Percentiles rank a stretch among this genome's conserved stretches.
Evolutionary conservation across 2,888 invertebrate genomes (phyloP).

Genomic region (Fragum fragum): DNA sequence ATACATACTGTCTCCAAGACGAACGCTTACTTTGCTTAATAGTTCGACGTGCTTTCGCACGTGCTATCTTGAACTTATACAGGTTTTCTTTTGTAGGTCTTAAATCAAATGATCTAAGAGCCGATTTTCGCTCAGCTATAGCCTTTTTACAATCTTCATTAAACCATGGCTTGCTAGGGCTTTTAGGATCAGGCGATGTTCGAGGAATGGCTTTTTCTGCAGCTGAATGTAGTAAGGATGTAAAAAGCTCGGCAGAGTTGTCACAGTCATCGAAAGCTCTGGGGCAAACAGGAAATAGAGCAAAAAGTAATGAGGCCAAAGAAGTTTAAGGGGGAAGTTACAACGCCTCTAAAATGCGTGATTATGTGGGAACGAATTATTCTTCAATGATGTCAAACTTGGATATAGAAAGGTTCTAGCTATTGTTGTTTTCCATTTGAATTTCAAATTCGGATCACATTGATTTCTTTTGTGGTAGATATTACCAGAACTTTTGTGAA

Average conservation of each 20-base stretch:
- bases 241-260: background rate
- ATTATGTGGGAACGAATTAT: no score
- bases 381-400: no score
- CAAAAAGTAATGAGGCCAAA: no score
- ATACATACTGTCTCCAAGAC: constrained; percentile 19
- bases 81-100: background rate
- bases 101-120: background rate
- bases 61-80: background rate
- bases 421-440: no score
- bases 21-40: background rate
- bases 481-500: no score
- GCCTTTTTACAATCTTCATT: constrained; percentile 15
- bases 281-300: no score
- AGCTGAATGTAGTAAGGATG: background rate
- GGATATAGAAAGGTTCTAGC: no score
- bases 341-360: no score
- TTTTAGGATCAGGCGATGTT: background rate
- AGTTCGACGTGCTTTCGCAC: constrained; percentile 11
- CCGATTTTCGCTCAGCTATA: background rate
- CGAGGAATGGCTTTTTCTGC: background rate
- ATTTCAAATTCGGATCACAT: no score
- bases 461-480: no score
- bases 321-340: no score
- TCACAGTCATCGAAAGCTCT: constrained; percentile 8
- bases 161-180: constrained; percentile 10